A percentile compares a stretch with the other conserved stretches of the same genome.
phyloP scores from a whole-genome alignment of 2,888 invertebrate species.

The Phengaris alcon region DNA sequence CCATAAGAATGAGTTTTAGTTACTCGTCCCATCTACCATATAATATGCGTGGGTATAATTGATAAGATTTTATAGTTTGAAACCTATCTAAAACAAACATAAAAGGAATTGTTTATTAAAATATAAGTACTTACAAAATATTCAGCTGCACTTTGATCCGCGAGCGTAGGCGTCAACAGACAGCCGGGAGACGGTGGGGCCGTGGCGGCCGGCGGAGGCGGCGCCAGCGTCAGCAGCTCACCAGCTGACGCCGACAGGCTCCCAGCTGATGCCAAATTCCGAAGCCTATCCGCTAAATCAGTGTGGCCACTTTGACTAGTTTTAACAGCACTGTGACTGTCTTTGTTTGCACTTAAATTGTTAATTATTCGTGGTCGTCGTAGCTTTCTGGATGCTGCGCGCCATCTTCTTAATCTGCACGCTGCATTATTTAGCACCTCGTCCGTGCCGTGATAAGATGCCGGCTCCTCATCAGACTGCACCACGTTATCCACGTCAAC shows the following conservation, averaged over 20 bases:
- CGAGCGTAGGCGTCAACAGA: constrained; percentile 66
- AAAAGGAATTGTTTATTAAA: not conserved
- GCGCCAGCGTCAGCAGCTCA: constrained; percentile 69
- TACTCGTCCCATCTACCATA: not conserved
- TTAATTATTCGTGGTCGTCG: constrained; percentile 72
- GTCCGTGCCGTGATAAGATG: constrained; percentile 56
- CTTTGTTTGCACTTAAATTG: constrained; percentile 62
- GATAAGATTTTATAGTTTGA: not conserved
- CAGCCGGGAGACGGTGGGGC: constrained; percentile 74
- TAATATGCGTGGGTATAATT: not conserved
- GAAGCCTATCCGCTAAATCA: constrained; percentile 68
- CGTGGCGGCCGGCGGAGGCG: constrained; percentile 69
- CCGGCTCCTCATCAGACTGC: constrained; percentile 62
- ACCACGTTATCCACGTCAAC: constrained; percentile 49
- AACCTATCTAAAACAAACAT: not conserved
- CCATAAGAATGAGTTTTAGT: not conserved
- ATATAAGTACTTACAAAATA: constrained; percentile 63
- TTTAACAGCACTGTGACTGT: constrained; percentile 49
- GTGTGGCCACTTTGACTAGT: constrained; percentile 58
- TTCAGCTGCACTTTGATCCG: constrained; percentile 67
- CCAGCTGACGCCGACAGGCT: constrained; percentile 69
- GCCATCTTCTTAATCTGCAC: constrained; percentile 72
- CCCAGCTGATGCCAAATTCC: constrained; percentile 69
- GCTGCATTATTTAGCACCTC: constrained; percentile 69
- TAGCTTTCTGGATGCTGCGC: constrained; percentile 73